A percentile compares a stretch with the other conserved stretches of the same genome.
Conservation (phyloP, 2,888 invertebrate species). For the Hirtodrosophila duncani region DNA sequence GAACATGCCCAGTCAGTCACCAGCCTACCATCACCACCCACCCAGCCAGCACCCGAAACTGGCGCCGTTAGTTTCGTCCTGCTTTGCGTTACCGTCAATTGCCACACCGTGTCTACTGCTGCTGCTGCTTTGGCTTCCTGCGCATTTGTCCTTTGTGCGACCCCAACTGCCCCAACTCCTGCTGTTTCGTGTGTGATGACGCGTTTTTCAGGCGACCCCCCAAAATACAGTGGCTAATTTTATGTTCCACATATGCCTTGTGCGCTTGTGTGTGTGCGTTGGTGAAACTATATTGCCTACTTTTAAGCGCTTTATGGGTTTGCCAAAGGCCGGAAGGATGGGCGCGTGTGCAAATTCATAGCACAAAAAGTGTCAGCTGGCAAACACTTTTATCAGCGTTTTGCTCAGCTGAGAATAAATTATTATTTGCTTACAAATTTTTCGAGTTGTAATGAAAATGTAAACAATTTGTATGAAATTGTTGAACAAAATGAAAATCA, state of each 20-base stretch:
- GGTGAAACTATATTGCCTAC: slow-evolving; percentile 55
- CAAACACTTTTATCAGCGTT: too few species aligned
- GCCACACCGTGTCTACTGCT: slow-evolving; percentile 1
- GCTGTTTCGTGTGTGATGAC: slow-evolving; percentile 31
- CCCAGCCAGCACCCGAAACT: slow-evolving; percentile 9
- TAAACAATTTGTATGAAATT: too few species aligned
- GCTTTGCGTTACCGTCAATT: slow-evolving; percentile 6
- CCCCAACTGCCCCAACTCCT: slow-evolving; percentile 33
- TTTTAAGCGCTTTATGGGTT: slow-evolving; percentile 54
- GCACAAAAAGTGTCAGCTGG: too few species aligned
- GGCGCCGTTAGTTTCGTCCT: slow-evolving; percentile 25
- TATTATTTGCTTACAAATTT: too few species aligned
- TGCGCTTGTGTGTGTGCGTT: slow-evolving; percentile 18
- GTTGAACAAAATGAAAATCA: too few species aligned
- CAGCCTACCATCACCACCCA: neutral
- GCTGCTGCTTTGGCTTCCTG: slow-evolving; percentile 1
- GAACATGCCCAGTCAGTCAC: slow-evolving; percentile 30
- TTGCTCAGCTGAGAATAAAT: too few species aligned
- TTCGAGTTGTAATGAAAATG: too few species aligned
- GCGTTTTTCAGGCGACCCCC: slow-evolving; percentile 23
- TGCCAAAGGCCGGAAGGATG: neutral
- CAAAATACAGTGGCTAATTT: slow-evolving; percentile 53
- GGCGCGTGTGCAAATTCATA: too few species aligned
- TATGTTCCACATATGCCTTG: slow-evolving; percentile 57
- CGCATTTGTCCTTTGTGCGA: slow-evolving; percentile 61